phyloP scores from a whole-genome alignment of 2,797 vertebrate species.

The Psittacula echo region DNA sequence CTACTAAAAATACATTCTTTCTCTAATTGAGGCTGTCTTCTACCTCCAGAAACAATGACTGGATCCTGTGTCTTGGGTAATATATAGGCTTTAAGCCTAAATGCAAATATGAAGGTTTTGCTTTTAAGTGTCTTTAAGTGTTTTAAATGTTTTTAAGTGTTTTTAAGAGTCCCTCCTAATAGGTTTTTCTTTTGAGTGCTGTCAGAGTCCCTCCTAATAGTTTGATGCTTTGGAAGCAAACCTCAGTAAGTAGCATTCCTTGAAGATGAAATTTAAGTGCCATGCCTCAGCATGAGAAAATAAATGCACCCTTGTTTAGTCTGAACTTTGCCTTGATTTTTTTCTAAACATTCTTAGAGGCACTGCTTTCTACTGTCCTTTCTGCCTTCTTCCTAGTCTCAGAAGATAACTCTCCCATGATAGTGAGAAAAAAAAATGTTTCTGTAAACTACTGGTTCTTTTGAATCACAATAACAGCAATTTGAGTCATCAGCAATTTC shows the following conservation, averaged over 20 bases:
- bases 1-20: neutral
- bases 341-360: neutral
- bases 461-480: neutral
- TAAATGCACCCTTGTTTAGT: constrained; percentile 14
- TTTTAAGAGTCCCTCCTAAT: no score
- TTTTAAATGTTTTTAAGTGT: no score
- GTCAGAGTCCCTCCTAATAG: neutral
- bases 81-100: neutral
- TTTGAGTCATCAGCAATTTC: neutral
- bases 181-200: neutral
- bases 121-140: neutral
- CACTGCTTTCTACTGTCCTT: neutral
- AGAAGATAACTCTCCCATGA: neutral
- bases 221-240: neutral
- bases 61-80: neutral
- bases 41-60: neutral
- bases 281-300: neutral
- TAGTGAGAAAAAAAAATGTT: neutral
- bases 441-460: neutral
- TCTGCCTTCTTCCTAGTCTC: neutral
- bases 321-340: constrained; percentile 28
- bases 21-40: neutral
- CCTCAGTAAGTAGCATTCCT: neutral
- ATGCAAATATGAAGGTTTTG: neutral
- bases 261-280: neutral